phyloP scores from a whole-genome alignment of 2,113 vertebrate species.

The Sialia sialis region DNA sequence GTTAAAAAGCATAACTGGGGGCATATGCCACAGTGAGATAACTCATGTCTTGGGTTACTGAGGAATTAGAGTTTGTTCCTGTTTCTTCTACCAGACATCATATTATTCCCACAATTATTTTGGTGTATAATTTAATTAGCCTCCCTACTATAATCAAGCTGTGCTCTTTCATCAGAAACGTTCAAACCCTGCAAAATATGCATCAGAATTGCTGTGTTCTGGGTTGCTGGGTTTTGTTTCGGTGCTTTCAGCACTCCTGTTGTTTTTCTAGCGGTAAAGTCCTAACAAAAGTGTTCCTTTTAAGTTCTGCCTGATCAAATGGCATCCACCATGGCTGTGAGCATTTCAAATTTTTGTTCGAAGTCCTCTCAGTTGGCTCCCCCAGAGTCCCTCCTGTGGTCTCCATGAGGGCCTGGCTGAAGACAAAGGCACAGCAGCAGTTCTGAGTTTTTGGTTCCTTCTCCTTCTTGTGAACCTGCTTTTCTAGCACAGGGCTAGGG shows the following conservation, averaged over 20 bases:
- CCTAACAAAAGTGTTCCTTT: not conserved
- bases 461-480: not conserved
- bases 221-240: not conserved
- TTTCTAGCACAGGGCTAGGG: not conserved
- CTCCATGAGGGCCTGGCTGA: not conserved
- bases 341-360: not conserved
- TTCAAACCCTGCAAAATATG: not conserved
- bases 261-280: not conserved
- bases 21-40: not conserved
- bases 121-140: constrained; percentile 43
- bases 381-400: not conserved
- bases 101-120: not conserved
- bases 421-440: not conserved
- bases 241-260: not conserved
- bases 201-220: not conserved
- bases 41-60: not conserved
- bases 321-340: not conserved
- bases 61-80: not conserved
- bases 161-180: not conserved
- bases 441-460: not conserved
- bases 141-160: not conserved
- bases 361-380: not conserved
- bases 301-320: not conserved
- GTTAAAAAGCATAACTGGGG: constrained; percentile 1
- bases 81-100: not conserved